These are phyloP conservation scores for Epistrophella euchroma DNA, from an alignment of 2,888 invertebrate species.

Conservation along the genomic window DNA sequence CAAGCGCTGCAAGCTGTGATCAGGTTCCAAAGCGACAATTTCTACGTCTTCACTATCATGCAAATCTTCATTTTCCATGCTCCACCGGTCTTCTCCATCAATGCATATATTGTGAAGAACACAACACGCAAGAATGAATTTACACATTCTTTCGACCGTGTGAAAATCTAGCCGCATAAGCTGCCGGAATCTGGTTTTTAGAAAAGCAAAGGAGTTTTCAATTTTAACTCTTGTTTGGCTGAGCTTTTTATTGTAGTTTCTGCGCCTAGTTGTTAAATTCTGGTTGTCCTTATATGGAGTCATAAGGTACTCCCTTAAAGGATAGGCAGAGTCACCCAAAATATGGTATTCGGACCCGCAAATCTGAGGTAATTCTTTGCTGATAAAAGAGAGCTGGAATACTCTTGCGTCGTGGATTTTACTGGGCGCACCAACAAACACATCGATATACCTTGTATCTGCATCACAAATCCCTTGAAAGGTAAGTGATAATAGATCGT, in stretches of 20 bases:
- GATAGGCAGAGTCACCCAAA: too few relatives aligned
- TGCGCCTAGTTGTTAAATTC: background rate
- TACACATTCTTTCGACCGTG: background rate
- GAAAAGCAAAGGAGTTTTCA: background rate
- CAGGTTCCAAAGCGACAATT: too few relatives aligned
- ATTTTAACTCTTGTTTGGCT: background rate
- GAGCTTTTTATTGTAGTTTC: background rate
- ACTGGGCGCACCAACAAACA: slow-evolving; percentile 78
- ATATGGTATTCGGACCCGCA: too few relatives aligned
- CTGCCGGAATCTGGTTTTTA: background rate
- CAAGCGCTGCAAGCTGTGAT: too few relatives aligned
- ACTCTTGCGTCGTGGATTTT: slow-evolving; percentile 78
- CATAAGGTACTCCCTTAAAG: slow-evolving; percentile 4
- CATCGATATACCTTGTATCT: slow-evolving; percentile 77
- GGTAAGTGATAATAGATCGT: slow-evolving; percentile 72
- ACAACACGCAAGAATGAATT: background rate
- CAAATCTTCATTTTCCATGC: too few relatives aligned
- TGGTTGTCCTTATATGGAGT: background rate
- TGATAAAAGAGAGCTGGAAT: slow-evolving; percentile 63
- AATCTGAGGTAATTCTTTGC: too few relatives aligned
- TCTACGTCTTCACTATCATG: too few relatives aligned
- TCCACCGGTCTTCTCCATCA: background rate
- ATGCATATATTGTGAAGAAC: background rate
- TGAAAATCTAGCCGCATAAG: background rate
- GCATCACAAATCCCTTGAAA: slow-evolving; percentile 79